phyloP scores from a whole-genome alignment of 2,888 invertebrate genomes.

The Sialis lutaria region DNA sequence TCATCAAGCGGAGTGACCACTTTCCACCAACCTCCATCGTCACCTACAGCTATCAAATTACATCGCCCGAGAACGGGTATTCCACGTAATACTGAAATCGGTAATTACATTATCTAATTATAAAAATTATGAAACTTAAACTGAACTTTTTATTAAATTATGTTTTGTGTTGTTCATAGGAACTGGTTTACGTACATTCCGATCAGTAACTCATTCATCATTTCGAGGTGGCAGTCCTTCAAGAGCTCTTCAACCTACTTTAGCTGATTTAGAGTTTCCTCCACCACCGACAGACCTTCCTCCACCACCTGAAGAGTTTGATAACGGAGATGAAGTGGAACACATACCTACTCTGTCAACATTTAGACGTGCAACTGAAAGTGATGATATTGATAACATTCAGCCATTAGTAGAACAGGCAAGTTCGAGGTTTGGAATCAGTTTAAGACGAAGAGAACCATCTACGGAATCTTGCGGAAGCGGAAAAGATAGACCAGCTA shows the following conservation, averaged over 20 bases:
- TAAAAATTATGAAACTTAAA: no score
- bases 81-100: conserved; percentile 22
- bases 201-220: conserved; percentile 16
- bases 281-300: conserved; percentile 69
- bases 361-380: conserved; percentile 19
- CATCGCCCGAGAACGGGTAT: conserved; percentile 31
- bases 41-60: conserved; percentile 42
- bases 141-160: no score
- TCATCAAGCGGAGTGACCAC: conserved; percentile 68
- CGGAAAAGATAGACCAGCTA: conserved; percentile 28
- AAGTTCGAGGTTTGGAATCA: conserved; percentile 53
- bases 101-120: neutral
- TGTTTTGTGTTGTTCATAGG: neutral
- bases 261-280: conserved; percentile 75
- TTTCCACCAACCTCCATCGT: conserved; percentile 35
- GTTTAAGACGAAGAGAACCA: conserved; percentile 45
- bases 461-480: conserved; percentile 38
- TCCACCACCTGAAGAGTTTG: conserved; percentile 55
- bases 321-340: conserved; percentile 18
- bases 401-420: conserved; percentile 56
- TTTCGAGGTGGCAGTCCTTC: conserved; percentile 47
- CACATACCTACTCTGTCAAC: conserved; percentile 21
- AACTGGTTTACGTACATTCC: conserved; percentile 26
- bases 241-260: conserved; percentile 48
- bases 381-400: conserved; percentile 36